Evolutionary conservation across 2,888 invertebrate species (phyloP), one percentile per base, ranked within the genome.

Genomic region (Mythimna impura): DNA sequence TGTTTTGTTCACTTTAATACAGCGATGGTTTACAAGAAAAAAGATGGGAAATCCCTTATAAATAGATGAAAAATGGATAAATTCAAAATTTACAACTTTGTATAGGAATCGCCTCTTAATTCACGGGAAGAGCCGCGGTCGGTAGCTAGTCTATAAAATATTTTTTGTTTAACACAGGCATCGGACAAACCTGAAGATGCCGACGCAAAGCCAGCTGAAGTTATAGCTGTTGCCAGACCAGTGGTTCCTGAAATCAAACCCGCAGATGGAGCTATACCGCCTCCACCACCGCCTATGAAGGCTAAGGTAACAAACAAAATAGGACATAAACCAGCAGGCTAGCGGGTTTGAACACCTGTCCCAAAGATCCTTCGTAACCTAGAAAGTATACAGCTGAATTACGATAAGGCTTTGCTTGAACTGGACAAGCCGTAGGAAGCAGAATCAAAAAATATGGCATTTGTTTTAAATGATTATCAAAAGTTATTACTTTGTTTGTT

Each of bases 211-310:
- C 65, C 88, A 3, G 58, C 78, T 20, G 95, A 94, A 79, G 93
- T 88, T 17, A 94, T 96, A 63, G 94, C 91, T 0, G 91, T 95
- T 0, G 94, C 96, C 7, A 90, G 96, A 74, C 96, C 96, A 0
- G 93, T 95, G 1, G 95, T 90, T 34, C 92, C 94, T 0, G 96
- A 95, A 77, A 93, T 95, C 30, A 95, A 94, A 72, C 94, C 94
- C 0, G 76, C 93, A 9, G 95, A 95, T 77, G 96, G 96, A 9
- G 96, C 95, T 7, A 90, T 96, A 71, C 96, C 94, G 0, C 96
- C 96, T 0, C 96, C 96, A 2, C 95, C 96, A 5, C 87, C 91
- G 3, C 82, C 91, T 40, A 87, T 86, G 3, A 96, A 96, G 81
- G 84, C 92, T 66, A 96, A 96, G 92, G 96, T 95, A 86, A 76